Conservation (phyloP, 1,140 invertebrate species). For the Xylocopa sonorina region DNA sequence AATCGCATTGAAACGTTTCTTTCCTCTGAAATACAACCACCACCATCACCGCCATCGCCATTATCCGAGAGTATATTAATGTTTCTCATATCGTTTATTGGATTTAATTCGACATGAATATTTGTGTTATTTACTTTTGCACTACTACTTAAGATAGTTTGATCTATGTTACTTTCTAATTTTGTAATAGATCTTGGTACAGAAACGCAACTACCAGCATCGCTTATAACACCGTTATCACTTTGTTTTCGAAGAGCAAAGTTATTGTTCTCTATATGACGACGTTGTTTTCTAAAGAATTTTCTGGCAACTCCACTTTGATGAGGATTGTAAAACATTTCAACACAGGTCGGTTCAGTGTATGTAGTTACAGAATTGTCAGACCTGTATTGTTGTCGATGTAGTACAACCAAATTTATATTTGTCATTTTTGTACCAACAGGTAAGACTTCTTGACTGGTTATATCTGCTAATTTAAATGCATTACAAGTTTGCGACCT, state of each 20-base stretch:
- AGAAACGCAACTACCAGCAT: slow-evolving; percentile 80
- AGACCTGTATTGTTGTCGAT: slow-evolving; percentile 87
- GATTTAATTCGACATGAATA: slow-evolving; percentile 86
- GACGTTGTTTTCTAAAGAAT: slow-evolving; percentile 94
- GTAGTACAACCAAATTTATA: slow-evolving; percentile 86
- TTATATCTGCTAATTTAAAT: slow-evolving; percentile 59
- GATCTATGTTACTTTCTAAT: slow-evolving; percentile 83
- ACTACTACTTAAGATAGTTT: slow-evolving; percentile 85
- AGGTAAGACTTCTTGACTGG: slow-evolving; percentile 73
- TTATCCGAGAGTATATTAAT: slow-evolving; percentile 86
- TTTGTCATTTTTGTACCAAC: slow-evolving; percentile 80
- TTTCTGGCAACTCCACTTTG: slow-evolving; percentile 95
- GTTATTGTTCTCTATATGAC: slow-evolving; percentile 88
- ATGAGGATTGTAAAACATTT: slow-evolving; percentile 95
- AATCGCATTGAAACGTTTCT: slow-evolving; percentile 75
- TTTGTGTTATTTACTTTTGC: slow-evolving; percentile 91
- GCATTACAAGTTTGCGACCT: slow-evolving; percentile 74
- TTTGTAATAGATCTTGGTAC: slow-evolving; percentile 81
- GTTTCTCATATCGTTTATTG: slow-evolving; percentile 83
- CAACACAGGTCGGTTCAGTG: slow-evolving; percentile 85
- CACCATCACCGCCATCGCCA: too few relatives aligned
- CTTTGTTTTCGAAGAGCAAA: slow-evolving; percentile 86
- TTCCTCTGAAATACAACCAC: slow-evolving; percentile 79
- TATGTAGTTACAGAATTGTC: slow-evolving; percentile 87
- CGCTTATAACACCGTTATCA: slow-evolving; percentile 84